Base-by-base conservation (phyloP, 2,113 vertebrate species). In the Cephalopterus ornatus region DNA sequence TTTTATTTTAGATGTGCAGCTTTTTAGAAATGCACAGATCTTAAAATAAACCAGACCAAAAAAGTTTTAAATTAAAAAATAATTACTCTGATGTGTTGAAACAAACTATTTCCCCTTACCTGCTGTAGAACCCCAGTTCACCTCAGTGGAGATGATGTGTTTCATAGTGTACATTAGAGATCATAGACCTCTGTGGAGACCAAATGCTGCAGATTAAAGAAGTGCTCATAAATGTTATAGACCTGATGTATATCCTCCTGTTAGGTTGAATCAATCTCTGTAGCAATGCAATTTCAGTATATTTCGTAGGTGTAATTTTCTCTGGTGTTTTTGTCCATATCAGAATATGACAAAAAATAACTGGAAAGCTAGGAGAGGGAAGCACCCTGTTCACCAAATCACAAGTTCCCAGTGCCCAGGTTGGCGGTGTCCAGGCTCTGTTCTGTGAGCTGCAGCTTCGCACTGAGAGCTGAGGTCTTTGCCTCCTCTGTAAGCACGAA, bases 311-410 rank as follows among this genome's bases (percentile, higher is more conserved):
- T 35, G 9, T 59, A 8, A 28, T 88, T 85, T 90, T 37, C 33
- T 82, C 33, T 74, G 27, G 20, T 83, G 67, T 41, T 88, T 92
- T 86, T 21, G n/a, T 90, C 11, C 28, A 47, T 70, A 52, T 91
- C 58, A 75, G 71, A 72, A n/a, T 44, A 59, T 65, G 56, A 72
- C 22, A 77, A 59, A 62, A 75, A 71, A 47, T 86, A 27, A 39
- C 39, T 88, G 70, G 33, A 81, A 67, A 65, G 32, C 26, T 58
- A 42, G 23, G 35, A 63, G 37, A 62, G 71, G 35, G 28, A 58
- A 75, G n/a, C 77, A 37, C 1, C 16, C 9, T 0, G 0, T 56
- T 91, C 28, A 21, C 49, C 23, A 12, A 73, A 46, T 66, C 5
- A 2, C 37, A 56, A 7, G 27, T 35, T 81, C 59, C n/a, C 44